phyloP scores from a whole-genome alignment of 2,888 invertebrate genomes.

The Lithophane leautieri region DNA sequence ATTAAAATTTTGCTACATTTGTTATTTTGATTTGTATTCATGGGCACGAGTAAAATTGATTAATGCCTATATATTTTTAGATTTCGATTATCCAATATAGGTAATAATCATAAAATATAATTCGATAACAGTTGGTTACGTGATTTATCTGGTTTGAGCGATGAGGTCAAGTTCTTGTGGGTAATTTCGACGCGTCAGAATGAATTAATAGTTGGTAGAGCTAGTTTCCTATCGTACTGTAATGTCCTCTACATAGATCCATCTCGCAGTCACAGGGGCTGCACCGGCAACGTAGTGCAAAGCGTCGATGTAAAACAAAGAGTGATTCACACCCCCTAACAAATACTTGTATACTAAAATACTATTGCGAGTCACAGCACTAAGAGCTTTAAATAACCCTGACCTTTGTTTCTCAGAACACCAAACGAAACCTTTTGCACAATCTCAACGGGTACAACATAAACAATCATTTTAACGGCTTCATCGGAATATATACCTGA shows the following conservation, averaged over 20 bases:
- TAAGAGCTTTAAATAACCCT: conserved; percentile 23
- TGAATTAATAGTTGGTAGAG: conserved; percentile 63
- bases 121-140: conserved; percentile 49
- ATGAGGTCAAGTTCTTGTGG: conserved; percentile 45
- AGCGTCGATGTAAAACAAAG: conserved; percentile 64
- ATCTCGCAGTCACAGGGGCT: conserved; percentile 69
- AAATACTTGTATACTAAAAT: conserved; percentile 9
- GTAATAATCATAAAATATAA: conserved; percentile 61
- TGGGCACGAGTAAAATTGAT: conserved; percentile 57
- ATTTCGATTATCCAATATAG: conserved; percentile 56
- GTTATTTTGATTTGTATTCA: conserved; percentile 57
- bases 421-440: conserved; percentile 33
- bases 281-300: conserved; percentile 71
- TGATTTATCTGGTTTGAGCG: conserved; percentile 48
- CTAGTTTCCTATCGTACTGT: conserved; percentile 60
- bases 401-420: conserved; percentile 50
- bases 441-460: conserved; percentile 44
- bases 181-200: conserved; percentile 31
- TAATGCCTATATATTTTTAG: conserved; percentile 54
- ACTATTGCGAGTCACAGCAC: conserved; percentile 13
- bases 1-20: conserved; percentile 57
- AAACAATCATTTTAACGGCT: conserved; percentile 56
- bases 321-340: conserved; percentile 59
- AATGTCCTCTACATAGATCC: conserved; percentile 69
- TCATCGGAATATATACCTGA: conserved; percentile 47